Conservation (phyloP, 2,113 vertebrate species). For the Mastomys coucha region DNA sequence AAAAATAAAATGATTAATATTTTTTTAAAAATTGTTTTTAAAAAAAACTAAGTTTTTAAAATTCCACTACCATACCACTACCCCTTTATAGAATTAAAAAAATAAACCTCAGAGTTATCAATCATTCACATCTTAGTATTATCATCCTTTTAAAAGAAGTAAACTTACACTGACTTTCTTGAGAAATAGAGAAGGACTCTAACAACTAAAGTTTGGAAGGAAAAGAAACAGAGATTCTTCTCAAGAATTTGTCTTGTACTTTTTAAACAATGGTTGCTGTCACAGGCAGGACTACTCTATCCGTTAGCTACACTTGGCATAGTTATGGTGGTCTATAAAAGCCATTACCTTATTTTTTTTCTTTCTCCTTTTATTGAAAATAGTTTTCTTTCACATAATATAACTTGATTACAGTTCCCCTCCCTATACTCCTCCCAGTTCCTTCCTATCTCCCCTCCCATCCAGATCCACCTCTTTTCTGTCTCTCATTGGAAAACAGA, state of each 20-base stretch:
- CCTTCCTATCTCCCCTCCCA: neutral
- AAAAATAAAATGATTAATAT: too few relatives aligned
- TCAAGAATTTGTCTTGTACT: neutral
- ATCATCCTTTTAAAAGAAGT: neutral
- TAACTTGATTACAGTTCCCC: neutral
- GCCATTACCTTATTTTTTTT: neutral
- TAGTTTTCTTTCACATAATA: neutral
- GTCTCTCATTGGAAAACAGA: neutral
- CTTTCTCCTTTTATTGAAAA: neutral
- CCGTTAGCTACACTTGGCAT: neutral
- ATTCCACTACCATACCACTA: neutral
- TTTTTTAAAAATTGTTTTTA: too few relatives aligned
- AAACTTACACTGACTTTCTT: neutral
- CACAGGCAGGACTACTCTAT: neutral
- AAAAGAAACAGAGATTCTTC: neutral
- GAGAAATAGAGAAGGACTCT: neutral
- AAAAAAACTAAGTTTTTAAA: neutral
- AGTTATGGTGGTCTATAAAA: neutral
- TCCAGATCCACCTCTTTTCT: neutral
- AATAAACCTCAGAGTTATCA: neutral
- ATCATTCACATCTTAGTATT: neutral
- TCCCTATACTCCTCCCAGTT: neutral
- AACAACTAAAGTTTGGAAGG: neutral
- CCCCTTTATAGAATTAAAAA: neutral
- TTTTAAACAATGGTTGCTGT: neutral